Conservation (phyloP, 2,113 vertebrate genomes). For the Chlamydotis undulata region DNA sequence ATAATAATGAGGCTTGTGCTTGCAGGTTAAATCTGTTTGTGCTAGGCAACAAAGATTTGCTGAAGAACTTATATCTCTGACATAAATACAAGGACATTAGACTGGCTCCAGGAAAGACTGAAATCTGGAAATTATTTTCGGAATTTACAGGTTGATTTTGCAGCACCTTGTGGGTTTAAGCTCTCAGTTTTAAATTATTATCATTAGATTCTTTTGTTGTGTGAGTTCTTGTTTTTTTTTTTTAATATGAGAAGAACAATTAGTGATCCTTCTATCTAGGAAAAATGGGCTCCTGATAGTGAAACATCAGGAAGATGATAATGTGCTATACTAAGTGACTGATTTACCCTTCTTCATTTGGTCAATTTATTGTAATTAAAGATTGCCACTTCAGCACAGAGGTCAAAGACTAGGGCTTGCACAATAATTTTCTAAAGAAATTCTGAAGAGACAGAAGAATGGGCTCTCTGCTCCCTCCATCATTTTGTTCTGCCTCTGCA, state of each 20-base stretch:
- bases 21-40: neutral
- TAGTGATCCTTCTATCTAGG: neutral
- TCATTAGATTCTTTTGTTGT: neutral
- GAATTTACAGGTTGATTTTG: neutral
- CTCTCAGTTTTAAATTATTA: neutral
- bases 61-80: neutral
- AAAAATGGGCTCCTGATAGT: neutral
- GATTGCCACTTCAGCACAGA: neutral
- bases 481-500: conserved; percentile 6
- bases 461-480: neutral
- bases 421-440: conserved; percentile 35
- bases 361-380: conserved; percentile 46
- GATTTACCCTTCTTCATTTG: neutral
- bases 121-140: neutral
- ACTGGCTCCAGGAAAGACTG: neutral
- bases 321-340: neutral
- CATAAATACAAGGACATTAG: neutral
- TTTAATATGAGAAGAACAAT: neutral
- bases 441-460: conserved; percentile 3
- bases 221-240: neutral
- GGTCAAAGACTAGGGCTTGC: conserved; percentile 39
- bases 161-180: neutral
- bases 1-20: neutral
- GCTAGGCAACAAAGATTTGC: neutral
- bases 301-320: neutral